Conservation (phyloP, 2,113 vertebrate genomes). For the Lanius ludovicianus region DNA sequence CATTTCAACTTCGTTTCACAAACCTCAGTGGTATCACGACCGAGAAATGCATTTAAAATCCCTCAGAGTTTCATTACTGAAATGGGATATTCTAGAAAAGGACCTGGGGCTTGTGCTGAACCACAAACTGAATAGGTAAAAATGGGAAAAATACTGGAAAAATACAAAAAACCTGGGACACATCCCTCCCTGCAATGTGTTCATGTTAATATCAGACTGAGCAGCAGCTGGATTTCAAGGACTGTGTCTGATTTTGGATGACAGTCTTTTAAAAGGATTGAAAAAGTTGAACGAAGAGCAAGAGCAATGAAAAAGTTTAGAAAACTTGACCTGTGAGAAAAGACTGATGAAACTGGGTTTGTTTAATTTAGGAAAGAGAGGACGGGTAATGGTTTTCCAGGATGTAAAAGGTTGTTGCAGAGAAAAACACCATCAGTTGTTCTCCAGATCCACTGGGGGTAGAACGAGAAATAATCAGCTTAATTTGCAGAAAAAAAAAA, state of each 20-base stretch:
- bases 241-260: neutral
- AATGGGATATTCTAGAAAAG: neutral
- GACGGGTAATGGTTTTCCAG: slow-evolving; percentile 39
- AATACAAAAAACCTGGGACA: neutral
- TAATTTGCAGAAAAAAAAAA: slow-evolving; percentile 49
- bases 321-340: slow-evolving; percentile 16
- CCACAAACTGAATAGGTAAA: neutral
- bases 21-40: neutral
- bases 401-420: slow-evolving; percentile 52
- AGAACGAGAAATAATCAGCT: slow-evolving; percentile 58
- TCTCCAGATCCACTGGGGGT: slow-evolving; percentile 60
- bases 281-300: neutral
- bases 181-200: neutral
- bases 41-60: slow-evolving; percentile 24
- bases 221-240: neutral
- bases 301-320: neutral
- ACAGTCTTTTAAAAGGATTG: neutral
- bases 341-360: slow-evolving; percentile 43
- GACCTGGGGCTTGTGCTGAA: neutral
- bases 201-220: neutral
- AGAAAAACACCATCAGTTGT: slow-evolving; percentile 57
- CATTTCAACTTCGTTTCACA: slow-evolving; percentile 10
- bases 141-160: neutral
- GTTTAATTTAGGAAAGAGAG: slow-evolving; percentile 48
- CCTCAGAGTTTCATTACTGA: neutral